Evolutionary conservation across 2,888 invertebrate species (phyloP).

Genomic region (Hypomecis punctinalis): DNA sequence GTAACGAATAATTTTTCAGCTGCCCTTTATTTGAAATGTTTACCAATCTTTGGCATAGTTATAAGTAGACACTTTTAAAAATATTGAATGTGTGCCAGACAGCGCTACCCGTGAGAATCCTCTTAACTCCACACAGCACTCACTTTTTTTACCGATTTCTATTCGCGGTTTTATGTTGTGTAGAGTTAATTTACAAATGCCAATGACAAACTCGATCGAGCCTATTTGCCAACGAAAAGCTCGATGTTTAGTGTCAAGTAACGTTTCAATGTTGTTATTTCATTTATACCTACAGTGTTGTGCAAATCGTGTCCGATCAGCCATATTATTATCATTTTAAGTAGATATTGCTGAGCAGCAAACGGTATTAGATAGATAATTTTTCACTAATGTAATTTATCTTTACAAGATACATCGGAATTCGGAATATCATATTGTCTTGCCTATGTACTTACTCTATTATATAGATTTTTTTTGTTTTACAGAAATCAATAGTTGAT

Average conservation of each 20-base stretch:
- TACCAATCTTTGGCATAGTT: background rate
- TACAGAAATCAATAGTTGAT: no score
- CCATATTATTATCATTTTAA: no score
- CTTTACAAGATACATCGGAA: no score
- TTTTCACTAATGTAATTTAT: no score
- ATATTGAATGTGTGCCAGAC: constrained; percentile 1
- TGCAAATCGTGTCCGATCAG: no score
- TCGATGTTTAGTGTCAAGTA: constrained; percentile 56
- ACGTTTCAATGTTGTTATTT: constrained; percentile 61
- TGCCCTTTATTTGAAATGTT: no score
- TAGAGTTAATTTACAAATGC: constrained; percentile 16
- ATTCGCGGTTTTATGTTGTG: constrained; percentile 12
- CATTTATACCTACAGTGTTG: constrained; percentile 61
- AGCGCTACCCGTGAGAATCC: constrained; percentile 3
- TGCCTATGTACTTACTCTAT: no score
- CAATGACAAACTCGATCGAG: constrained; percentile 12
- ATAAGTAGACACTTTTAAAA: background rate
- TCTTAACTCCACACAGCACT: constrained; percentile 20
- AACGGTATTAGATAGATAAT: no score
- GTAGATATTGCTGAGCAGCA: no score
- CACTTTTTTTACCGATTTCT: constrained; percentile 10
- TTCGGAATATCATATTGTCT: no score
- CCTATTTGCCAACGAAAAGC: constrained; percentile 36
- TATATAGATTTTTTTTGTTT: no score
- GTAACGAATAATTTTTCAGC: no score